Evolutionary conservation across 2,113 vertebrate species (phyloP), one percentile per base, ranked within the genome.

Genomic region (Lates calcarifer): DNA sequence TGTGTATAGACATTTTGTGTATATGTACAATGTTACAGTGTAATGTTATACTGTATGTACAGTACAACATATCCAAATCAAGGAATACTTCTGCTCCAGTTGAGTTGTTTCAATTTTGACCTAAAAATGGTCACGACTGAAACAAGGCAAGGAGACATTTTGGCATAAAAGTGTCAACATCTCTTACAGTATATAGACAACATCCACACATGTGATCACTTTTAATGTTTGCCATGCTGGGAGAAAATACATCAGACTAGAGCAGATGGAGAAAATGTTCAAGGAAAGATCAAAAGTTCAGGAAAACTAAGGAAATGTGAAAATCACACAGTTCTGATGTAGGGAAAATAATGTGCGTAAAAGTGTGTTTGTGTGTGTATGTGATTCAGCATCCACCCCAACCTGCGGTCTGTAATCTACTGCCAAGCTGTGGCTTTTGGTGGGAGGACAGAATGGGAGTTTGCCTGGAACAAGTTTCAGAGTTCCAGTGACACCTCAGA

Each of bases 391-490:
- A 97, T 99, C 87, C 80, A 93, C 28, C 81, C 93, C 57, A 97
- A 98, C 84, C 90, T 99, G 86, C 95, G 96, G 57, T 93, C 94
- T 1, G 33, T 88, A 9, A 89, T 99, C 85, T 99, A 97, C 94
- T 99, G 98, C 95, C 95, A 92, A 2, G 96, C 95, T 0, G 84
- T 99, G 10, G 93, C 97, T 41, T 81, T 77, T 0, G 98, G 97
- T 0, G 94, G 94, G 0, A 84, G 89, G 62, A 9, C 20, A 0
- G 95, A 96, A 80, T 99, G 98, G 98, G 4, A 97, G 18, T 98
- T 98, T 41, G 90, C 90, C 80, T 99, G 97, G 97, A 0, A 64
- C 0, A 90, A 81, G 88, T 97, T 95, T 79, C n/a, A 0, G 4
- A 80, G 13, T 0, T 85, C 96, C 47, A 82, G 13, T 0, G 69